These are phyloP conservation scores for Florisuga fusca DNA, from an alignment of 2,797 vertebrate species.

Conservation along the genomic window DNA sequence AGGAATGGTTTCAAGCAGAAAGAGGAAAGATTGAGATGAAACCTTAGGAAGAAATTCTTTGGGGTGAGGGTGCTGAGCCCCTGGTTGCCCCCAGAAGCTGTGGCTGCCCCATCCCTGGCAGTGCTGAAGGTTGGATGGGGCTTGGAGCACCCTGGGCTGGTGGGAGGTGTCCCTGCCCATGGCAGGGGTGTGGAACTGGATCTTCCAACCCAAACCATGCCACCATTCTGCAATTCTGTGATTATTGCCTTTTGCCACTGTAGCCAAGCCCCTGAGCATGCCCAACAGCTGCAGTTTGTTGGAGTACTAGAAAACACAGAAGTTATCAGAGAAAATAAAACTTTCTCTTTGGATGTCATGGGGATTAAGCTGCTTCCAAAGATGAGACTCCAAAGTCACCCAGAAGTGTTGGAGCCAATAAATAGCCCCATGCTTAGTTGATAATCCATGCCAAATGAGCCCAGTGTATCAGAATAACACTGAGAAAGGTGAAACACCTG, in stretches of 20 bases:
- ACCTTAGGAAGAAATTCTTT: too few relatives aligned
- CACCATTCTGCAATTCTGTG: too few relatives aligned
- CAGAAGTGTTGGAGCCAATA: background rate
- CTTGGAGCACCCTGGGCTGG: too few relatives aligned
- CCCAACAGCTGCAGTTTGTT: background rate
- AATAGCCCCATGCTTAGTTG: fast-evolving
- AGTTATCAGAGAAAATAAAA: background rate
- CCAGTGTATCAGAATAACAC: background rate
- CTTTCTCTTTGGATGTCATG: background rate
- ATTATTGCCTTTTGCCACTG: background rate
- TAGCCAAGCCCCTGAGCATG: background rate
- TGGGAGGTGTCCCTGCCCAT: too few relatives aligned
- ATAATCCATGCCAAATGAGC: background rate
- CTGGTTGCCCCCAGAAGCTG: too few relatives aligned
- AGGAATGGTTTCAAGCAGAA: too few relatives aligned
- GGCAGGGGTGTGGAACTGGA: too few relatives aligned
- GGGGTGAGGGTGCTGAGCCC: too few relatives aligned
- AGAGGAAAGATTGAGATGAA: too few relatives aligned
- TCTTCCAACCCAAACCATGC: too few relatives aligned
- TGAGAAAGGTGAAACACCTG: background rate
- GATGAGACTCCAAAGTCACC: background rate
- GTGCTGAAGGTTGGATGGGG: too few relatives aligned
- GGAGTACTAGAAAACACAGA: background rate
- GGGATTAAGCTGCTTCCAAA: background rate
- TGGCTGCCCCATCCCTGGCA: too few relatives aligned